Percentiles rank a stretch among this genome's conserved stretches.
Conservation (phyloP, 2,797 vertebrate genomes). For the Sphenodon punctatus region DNA sequence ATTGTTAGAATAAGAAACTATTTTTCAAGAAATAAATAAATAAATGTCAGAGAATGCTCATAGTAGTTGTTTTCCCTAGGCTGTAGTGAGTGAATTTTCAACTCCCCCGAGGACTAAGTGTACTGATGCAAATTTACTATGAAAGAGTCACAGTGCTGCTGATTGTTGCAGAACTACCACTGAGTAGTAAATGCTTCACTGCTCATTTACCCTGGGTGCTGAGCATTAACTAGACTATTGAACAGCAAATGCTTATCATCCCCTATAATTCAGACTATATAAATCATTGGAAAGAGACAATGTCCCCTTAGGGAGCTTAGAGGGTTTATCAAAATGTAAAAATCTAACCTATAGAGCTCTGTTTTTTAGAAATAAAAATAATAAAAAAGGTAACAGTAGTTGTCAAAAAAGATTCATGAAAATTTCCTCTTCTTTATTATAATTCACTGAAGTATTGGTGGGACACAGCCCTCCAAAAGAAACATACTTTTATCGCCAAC, state of each 20-base stretch:
- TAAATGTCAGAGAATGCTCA: slow-evolving; percentile 52
- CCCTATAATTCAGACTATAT: slow-evolving; percentile 54
- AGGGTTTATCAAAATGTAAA: slow-evolving; percentile 58
- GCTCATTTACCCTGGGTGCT: slow-evolving; percentile 59
- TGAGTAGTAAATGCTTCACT: slow-evolving; percentile 56
- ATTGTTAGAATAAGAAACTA: background rate
- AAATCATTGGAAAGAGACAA: slow-evolving; percentile 69
- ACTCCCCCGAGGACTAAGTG: slow-evolving; percentile 32
- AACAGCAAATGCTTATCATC: slow-evolving; percentile 67
- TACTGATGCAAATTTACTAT: slow-evolving; percentile 63
- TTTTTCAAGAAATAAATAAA: slow-evolving; percentile 13
- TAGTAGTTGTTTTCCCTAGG: slow-evolving; percentile 57
- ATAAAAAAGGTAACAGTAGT: background rate
- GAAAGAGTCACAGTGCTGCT: slow-evolving; percentile 44
- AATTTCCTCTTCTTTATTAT: slow-evolving; percentile 23
- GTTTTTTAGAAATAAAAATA: too few species aligned
- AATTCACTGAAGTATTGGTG: background rate
- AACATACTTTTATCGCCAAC: background rate
- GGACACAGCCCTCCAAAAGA: background rate
- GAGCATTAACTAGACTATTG: slow-evolving; percentile 70
- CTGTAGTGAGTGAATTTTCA: slow-evolving; percentile 38
- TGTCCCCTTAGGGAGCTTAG: slow-evolving; percentile 60
- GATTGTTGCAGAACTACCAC: slow-evolving; percentile 58
- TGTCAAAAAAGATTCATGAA: slow-evolving; percentile 29
- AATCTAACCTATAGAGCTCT: slow-evolving; percentile 38